phyloP scores from a whole-genome alignment of 1,140 invertebrate species.

The Ericerus pela region DNA sequence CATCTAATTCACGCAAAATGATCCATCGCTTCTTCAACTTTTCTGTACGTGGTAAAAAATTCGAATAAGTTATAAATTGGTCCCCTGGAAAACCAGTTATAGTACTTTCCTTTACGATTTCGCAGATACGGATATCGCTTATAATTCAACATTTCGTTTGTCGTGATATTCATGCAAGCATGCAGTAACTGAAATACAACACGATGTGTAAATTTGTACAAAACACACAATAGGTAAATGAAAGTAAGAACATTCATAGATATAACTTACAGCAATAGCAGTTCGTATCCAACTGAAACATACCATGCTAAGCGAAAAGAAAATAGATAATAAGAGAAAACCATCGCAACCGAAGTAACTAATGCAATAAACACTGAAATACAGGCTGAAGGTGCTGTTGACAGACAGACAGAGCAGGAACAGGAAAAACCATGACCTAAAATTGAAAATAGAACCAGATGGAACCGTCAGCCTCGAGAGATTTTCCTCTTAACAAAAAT shows the following conservation, averaged over 20 bases:
- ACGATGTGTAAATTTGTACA: neutral
- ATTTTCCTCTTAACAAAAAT: no score
- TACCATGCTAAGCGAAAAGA: slow-evolving; percentile 70
- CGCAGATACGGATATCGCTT: slow-evolving; percentile 76
- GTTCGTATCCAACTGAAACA: slow-evolving; percentile 72
- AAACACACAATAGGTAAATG: neutral
- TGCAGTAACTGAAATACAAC: slow-evolving; percentile 52
- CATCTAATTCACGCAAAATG: slow-evolving; percentile 15
- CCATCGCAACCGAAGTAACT: slow-evolving; percentile 69
- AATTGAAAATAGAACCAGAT: slow-evolving; percentile 17
- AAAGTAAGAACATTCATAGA: neutral
- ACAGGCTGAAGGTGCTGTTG: slow-evolving; percentile 71
- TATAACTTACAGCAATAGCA: slow-evolving; percentile 60
- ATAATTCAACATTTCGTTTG: slow-evolving; percentile 87
- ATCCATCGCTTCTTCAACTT: slow-evolving; percentile 28
- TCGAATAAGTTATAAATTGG: slow-evolving; percentile 72
- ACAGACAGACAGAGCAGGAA: slow-evolving; percentile 74
- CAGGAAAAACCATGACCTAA: slow-evolving; percentile 78
- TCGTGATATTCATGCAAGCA: slow-evolving; percentile 80
- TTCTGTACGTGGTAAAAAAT: slow-evolving; percentile 69
- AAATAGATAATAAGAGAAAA: slow-evolving; percentile 58
- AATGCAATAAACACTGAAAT: slow-evolving; percentile 75
- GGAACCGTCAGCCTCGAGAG: no score
- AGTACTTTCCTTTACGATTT: slow-evolving; percentile 69
- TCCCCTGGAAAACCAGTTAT: slow-evolving; percentile 77